Base-by-base conservation (phyloP, 2,888 invertebrate genomes). In the Cheilosia soror region DNA sequence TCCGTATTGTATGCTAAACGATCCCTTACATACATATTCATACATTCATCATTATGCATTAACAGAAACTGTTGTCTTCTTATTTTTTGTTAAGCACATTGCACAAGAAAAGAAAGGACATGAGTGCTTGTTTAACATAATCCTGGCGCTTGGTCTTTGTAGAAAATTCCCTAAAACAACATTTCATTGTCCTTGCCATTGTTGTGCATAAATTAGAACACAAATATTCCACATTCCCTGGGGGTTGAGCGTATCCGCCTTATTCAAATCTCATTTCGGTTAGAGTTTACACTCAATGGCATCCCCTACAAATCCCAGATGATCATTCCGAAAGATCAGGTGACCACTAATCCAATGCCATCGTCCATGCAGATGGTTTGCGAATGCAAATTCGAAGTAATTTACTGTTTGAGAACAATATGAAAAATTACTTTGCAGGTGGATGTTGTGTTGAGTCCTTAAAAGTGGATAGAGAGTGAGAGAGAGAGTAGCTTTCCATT, bases 321-420 rank as follows among this genome's bases (percentile, higher is more conserved):
- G 66, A 76, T 79, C 75, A 58, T 55, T 40, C 55, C 25, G 25
- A 33, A n/a, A 72, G 75, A 84, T 84, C 84, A 80, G 80, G 84
- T 84, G 80, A 84, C 84, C 84, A 80, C 84, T 84, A 80, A 84
- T 84, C 80, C 80, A 71, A 80, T 84, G 84, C 57, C 9, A 60
- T n/a, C 51, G 2, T 27, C 53, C 55, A 31, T 79, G 80, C 84
- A 80, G 84, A 80, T 84, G 84, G 63, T 27, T 44, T 31, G 42
- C 20, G 40, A 53, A 49, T 27, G 27, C 3, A 42, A 33, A 44
- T 75, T 37, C 49, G 37, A 42, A 62, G n/a, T n/a, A n/a, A 13
- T 15, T 5, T 44, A n/a, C 15, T n/a, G 15, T n/a, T 44, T 15
- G 15, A 15, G 44, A 15, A n/a, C 44, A 7, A 5, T 13, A 27